These are phyloP conservation scores for Nasonia oneida DNA, from an alignment of 2,888 invertebrate species.

Conservation along the genomic window DNA sequence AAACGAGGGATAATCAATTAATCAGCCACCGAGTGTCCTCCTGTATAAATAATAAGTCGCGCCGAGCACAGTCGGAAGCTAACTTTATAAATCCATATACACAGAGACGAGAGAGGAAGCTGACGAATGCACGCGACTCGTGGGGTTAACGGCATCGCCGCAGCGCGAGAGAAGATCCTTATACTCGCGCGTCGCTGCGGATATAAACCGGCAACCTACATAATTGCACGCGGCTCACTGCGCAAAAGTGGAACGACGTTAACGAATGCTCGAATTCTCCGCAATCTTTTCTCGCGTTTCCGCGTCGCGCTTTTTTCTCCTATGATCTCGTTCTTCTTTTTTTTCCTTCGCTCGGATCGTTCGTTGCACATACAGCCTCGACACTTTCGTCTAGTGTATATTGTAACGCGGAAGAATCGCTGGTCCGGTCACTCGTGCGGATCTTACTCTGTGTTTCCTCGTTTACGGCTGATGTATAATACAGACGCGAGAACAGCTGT, in stretches of 20 bases:
- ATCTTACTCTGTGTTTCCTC: slow-evolving; percentile 11
- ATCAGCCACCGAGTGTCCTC: not conserved
- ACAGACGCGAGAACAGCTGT: not conserved
- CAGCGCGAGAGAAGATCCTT: slow-evolving; percentile 37
- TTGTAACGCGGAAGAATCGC: slow-evolving; percentile 35
- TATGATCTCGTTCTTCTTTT: not conserved
- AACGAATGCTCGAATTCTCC: slow-evolving; percentile 74
- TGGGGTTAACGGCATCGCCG: slow-evolving; percentile 61
- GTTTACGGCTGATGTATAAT: not conserved
- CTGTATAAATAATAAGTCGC: not conserved
- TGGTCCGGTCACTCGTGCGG: slow-evolving; percentile 33
- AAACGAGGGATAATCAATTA: slow-evolving; percentile 20
- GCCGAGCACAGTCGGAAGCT: not conserved
- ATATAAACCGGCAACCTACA: slow-evolving; percentile 72
- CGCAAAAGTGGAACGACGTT: slow-evolving; percentile 74
- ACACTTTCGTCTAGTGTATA: slow-evolving; percentile 53
- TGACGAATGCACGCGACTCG: slow-evolving; percentile 8
- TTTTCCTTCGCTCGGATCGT: not conserved
- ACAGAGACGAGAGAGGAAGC: not conserved
- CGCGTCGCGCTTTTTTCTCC: slow-evolving; percentile 47
- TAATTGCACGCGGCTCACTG: slow-evolving; percentile 71
- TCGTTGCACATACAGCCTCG: not conserved
- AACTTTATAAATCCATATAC: not conserved
- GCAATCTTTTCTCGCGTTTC: slow-evolving; percentile 43
- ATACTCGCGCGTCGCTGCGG: slow-evolving; percentile 17